A percentile compares a stretch with the other conserved stretches of the same genome.
These are phyloP conservation scores for Origma solitaria DNA, from an alignment of 2,113 vertebrate species.

Conservation along the genomic window DNA sequence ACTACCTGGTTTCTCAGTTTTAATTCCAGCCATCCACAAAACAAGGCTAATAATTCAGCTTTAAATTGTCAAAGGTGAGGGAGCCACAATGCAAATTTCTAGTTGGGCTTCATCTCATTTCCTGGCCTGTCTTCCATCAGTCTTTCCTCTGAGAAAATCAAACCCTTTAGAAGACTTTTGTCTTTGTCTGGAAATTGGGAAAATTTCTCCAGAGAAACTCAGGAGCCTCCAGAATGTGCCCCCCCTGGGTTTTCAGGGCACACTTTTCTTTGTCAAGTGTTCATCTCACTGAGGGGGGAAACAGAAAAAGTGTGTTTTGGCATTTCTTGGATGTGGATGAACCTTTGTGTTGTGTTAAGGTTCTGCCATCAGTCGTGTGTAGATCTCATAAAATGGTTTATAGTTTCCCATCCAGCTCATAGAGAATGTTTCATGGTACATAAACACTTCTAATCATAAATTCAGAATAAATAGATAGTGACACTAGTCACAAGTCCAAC, in stretches of 20 bases:
- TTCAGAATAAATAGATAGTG: slow-evolving; percentile 57
- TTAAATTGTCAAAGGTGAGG: neutral
- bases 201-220: neutral
- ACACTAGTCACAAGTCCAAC: slow-evolving; percentile 36
- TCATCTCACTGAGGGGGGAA: neutral
- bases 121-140: neutral
- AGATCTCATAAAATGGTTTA: slow-evolving; percentile 71
- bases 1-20: neutral
- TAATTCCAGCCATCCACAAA: neutral
- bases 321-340: slow-evolving; percentile 49
- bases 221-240: neutral
- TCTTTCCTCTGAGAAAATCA: neutral
- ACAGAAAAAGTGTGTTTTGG: neutral
- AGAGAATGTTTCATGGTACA: slow-evolving; percentile 66
- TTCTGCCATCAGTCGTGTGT: slow-evolving; percentile 50
- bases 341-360: slow-evolving; percentile 51
- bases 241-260: neutral
- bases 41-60: neutral
- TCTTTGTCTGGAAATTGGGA: neutral
- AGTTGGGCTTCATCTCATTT: neutral
- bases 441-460: slow-evolving; percentile 73
- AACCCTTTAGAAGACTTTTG: neutral
- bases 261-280: neutral
- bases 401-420: slow-evolving; percentile 61
- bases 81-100: neutral